Evolutionary conservation across 2,113 vertebrate species (phyloP), one percentile per base, ranked within the genome.

Genomic region (Asarcornis scutulata): DNA sequence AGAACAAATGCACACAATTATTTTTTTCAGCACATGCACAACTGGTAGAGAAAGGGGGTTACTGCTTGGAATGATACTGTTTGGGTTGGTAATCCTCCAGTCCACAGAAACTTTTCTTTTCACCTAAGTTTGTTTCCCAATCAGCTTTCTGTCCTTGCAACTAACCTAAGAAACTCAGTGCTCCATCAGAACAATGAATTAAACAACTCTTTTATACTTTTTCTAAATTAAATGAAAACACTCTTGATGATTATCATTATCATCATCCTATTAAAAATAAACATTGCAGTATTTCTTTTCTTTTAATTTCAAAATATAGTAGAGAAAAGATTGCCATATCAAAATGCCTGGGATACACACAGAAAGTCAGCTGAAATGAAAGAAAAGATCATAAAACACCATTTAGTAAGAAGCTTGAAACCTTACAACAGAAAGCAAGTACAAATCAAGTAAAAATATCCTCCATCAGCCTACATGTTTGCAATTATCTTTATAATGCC

Each of bases 221-320:
- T 82, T n/a, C 27, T 56, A 44, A 71, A 86, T 62, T 66, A 67
- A 38, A 12, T 8, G 34, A 72, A 17, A 83, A 71, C 3, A 71
- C 15, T 16, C 38, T 83, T 32, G 56, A 12, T 44, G 55, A 29
- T 69, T 48, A n/a, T 69, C 27, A n/a, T 59, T 18, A 59, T 27
- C 25, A 63, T 31, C 11, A 60, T 58, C 6, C 16, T 50, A 88
- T 56, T 62, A 74, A 78, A 81, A 87, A 78, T 36, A 44, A 69
- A 66, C 17, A 44, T 9, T 84, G 12, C 32, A 84, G 23, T 22
- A 77, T 68, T 68, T 17, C 20, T n/a, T 69, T 81, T 55, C 20
- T 95, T 91, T 91, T 46, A 13, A 68, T 14, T 73, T 81, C 26
- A 73, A 92, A 87, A 42, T 42, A 80, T 1, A 16, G 12, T 40